A percentile compares a stretch with the other conserved stretches of the same genome.
Evolutionary conservation across 2,797 vertebrate genomes (phyloP).

Genomic region (Todus mexicanus): DNA sequence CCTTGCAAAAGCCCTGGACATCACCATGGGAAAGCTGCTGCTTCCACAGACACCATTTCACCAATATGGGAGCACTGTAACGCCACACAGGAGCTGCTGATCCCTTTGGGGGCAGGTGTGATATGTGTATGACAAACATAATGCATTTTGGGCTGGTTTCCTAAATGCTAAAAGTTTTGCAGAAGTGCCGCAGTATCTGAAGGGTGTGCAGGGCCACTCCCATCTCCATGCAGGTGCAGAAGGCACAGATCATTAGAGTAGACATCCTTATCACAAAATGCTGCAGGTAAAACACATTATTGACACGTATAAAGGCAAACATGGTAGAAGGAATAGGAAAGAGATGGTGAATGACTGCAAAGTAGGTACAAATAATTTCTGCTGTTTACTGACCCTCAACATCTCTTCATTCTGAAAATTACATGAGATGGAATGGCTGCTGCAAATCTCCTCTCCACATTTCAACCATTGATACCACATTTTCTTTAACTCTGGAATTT

Average conservation of each 20-base stretch:
- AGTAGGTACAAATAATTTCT: not conserved
- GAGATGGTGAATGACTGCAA: not conserved
- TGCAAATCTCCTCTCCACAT: not conserved
- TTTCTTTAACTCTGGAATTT: not conserved
- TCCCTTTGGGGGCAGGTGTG: not conserved
- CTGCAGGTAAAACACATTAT: not conserved
- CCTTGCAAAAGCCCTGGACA: not conserved
- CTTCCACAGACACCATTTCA: not conserved
- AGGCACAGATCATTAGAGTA: not conserved
- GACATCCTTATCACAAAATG: not conserved
- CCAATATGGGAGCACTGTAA: not conserved
- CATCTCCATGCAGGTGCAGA: not conserved
- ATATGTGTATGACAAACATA: fast-evolving
- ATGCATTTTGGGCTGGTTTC: not conserved
- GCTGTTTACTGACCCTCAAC: not conserved
- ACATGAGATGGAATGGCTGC: not conserved
- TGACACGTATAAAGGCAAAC: not conserved
- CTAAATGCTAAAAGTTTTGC: not conserved
- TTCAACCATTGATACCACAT: not conserved
- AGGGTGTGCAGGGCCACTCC: not conserved
- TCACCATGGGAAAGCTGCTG: not conserved
- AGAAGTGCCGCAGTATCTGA: fast-evolving
- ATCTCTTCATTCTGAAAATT: not conserved
- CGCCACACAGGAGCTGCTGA: fast-evolving
- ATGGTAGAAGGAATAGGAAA: not conserved